A percentile compares a stretch with the other conserved stretches of the same genome.
Evolutionary conservation across 2,888 invertebrate genomes (phyloP).

Genomic region (Pogonocherus hispidulus): DNA sequence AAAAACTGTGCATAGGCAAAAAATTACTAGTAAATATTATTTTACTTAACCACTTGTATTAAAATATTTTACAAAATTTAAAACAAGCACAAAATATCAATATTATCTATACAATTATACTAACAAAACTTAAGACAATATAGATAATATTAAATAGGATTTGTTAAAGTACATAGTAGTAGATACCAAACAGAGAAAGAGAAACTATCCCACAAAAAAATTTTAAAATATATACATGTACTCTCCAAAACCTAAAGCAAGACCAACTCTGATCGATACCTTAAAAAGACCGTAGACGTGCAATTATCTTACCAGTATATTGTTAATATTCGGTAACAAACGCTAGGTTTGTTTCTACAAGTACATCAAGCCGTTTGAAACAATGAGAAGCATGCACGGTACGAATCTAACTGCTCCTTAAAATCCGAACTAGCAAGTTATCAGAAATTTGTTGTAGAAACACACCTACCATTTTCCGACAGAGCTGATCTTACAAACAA

Average conservation of each 20-base stretch:
- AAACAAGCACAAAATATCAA: neutral
- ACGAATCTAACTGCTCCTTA: too few relatives aligned
- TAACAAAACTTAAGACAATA: neutral
- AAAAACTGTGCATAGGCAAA: too few relatives aligned
- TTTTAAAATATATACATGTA: neutral
- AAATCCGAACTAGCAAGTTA: too few relatives aligned
- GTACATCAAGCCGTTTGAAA: too few relatives aligned
- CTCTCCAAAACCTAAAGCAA: constrained; percentile 9
- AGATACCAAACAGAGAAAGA: too few relatives aligned
- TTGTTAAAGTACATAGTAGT: constrained; percentile 7
- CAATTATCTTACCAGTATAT: too few relatives aligned
- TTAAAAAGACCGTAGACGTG: too few relatives aligned
- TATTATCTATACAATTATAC: neutral
- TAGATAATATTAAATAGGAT: constrained; percentile 4
- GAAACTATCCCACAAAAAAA: neutral
- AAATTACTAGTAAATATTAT: neutral
- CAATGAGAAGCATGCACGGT: too few relatives aligned
- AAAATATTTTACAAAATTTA: neutral
- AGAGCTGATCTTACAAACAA: constrained; percentile 3
- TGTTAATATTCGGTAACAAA: too few relatives aligned
- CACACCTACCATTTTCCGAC: neutral
- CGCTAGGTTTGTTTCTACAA: too few relatives aligned
- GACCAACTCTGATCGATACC: neutral
- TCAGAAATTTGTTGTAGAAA: too few relatives aligned
- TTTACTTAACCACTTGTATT: neutral